Evolutionary conservation across 2,888 invertebrate species (phyloP), one percentile per base, ranked within the genome.

Genomic region (Leucophenga maculata): DNA sequence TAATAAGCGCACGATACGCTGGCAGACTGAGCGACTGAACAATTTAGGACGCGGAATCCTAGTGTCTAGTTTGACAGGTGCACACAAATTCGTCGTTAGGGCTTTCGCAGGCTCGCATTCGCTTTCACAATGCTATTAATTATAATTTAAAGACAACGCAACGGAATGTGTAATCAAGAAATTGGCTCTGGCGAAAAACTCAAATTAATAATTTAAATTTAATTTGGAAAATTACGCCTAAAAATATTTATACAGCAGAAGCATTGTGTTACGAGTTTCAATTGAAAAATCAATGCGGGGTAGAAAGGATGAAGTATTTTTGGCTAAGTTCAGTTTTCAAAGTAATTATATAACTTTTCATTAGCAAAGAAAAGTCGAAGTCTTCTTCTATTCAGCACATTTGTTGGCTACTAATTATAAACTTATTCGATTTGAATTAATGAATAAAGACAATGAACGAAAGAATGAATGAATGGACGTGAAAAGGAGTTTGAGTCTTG

Each of bases 241-340:
- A 57, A 31, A n/a, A 57, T 31, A 57, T 57, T 9, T 26, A 31
- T 26, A 57, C n/a, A 57, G 26, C 50, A 26, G 14, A 39, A 39
- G 32, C 20, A 22, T 16, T 26, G 14, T 16, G 20, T 66, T 50
- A 26, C 14, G 14, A 44, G 13, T 39, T 74, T 72, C 80, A 83
- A 80, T 82, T 82, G 73, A 75, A 76, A 82, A 80, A 82, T 80
- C 84, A 82, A 83, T 83, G 84, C 69, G 64, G 68, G 65, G 65
- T 68, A 60, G 64, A 59, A 62, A 60, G 69, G 69, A 71, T 46
- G 69, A 75, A 69, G 46, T 0, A 11, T 39, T 9, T 39, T 11
- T 39, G 9, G 9, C 54, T 54, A 54, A 11, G n/a, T 18, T 22
- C 22, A 20, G 54, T 54, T 54, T 22, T n/a, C 20, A 16, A 20